These are phyloP conservation scores for Stichopus horrens DNA, from an alignment of 53 echinoderm and acorn worm genomes.

Conservation along the genomic window DNA sequence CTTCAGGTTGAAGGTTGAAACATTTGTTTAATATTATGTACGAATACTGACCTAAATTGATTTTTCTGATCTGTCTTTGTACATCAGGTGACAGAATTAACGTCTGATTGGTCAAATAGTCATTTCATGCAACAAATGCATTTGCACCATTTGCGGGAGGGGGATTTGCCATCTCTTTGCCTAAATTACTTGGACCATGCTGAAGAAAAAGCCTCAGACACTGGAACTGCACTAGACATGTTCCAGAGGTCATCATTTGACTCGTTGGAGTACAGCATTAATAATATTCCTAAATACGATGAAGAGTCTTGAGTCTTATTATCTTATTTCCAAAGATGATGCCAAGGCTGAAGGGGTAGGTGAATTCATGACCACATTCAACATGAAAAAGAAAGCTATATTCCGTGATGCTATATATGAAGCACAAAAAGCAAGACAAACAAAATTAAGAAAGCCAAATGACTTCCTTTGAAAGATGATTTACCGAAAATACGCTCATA, in stretches of 20 bases:
- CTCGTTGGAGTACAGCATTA: slow-evolving; percentile 53
- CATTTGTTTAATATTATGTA: no score
- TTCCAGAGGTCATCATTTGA: no score
- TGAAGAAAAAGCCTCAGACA: slow-evolving; percentile 39
- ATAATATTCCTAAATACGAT: slow-evolving; percentile 42
- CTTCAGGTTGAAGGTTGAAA: no score
- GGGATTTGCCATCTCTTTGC: slow-evolving; percentile 57
- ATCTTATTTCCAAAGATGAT: slow-evolving; percentile 54
- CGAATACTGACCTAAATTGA: no score
- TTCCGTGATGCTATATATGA: slow-evolving; percentile 67
- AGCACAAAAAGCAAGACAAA: slow-evolving; percentile 46
- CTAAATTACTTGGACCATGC: slow-evolving; percentile 48
- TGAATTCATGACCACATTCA: slow-evolving; percentile 61
- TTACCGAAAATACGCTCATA: slow-evolving; percentile 51
- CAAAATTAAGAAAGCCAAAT: slow-evolving; percentile 56
- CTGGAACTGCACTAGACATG: slow-evolving; percentile 57
- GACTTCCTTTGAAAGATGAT: slow-evolving; percentile 63
- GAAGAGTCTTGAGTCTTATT: slow-evolving; percentile 51
- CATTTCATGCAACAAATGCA: no score
- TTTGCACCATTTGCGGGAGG: no score
- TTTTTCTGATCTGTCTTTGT: no score
- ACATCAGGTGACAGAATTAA: no score
- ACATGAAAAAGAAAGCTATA: slow-evolving; percentile 53
- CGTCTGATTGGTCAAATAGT: no score
- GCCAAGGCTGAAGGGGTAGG: slow-evolving; percentile 49